Evolutionary conservation across 1,140 invertebrate genomes (phyloP), one percentile per base, ranked within the genome.

Genomic region (Trypoxylus dichotomus): DNA sequence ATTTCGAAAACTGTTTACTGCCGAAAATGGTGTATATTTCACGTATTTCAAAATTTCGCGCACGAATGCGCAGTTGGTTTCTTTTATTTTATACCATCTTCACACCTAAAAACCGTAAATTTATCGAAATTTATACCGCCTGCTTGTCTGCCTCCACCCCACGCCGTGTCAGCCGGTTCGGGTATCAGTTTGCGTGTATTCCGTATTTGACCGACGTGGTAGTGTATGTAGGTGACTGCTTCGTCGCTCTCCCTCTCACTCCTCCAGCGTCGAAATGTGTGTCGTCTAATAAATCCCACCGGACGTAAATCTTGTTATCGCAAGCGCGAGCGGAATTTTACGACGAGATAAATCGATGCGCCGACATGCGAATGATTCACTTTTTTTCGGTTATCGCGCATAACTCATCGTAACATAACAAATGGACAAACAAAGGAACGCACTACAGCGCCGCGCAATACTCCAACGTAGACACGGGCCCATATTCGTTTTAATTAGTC

Each of bases 241-340:
- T 24, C 60, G 60, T 68, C 60, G 60, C 60, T 68, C 60, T 68
- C 6, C 21, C 27, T 68, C 60, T 24, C 60, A n/a, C n/a, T 68
- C 27, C 60, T 68, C 60, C 21, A 68, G 60, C 60, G 60, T 68
- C 60, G 60, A 68, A 68, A 68, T 68, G 24, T 68, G 60, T 68
- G 60, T 68, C 60, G 60, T 68, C 60, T 68, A 68, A 68, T 68
- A 68, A 68, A 68, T 68, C 60, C 60, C 60, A 29, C 60, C 60
- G 60, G 60, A 68, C 60, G 60, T 68, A 68, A 68, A 68, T 68
- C 60, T 68, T 68, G 60, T 68, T 68, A 68, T 68, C 60, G 60
- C 60, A 24, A 68, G 60, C 60, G 60, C 60, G 60, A 68, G 60
- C 60, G 60, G 60, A 68, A 68, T 68, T 68, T 68, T 68, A 68